Evolutionary conservation across 1,140 invertebrate genomes (phyloP).

Genomic region (Calycopis cecrops): DNA sequence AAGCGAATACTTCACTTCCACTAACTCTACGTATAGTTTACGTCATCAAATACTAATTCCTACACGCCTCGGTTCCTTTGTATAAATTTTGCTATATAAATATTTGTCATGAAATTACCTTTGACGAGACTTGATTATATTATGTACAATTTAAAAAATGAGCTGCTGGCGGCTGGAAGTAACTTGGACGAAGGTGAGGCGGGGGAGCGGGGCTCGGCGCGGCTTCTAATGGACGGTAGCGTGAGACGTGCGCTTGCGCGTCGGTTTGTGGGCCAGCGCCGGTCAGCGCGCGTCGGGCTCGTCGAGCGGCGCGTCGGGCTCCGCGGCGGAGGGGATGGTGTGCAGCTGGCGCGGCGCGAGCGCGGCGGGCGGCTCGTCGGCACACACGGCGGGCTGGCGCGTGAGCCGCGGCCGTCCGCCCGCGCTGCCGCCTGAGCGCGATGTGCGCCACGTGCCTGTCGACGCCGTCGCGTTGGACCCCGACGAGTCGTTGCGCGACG

Average conservation of each 20-base stretch:
- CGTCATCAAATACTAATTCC: neutral
- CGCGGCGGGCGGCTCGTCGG: conserved; percentile 79
- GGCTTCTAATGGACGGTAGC: conserved; percentile 37
- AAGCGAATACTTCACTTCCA: neutral
- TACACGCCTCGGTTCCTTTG: neutral
- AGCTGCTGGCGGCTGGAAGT: neutral
- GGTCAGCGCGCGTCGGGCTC: conserved; percentile 63
- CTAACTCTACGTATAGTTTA: neutral
- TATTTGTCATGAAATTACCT: neutral
- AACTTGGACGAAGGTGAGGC: neutral
- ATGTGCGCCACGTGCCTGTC: conserved; percentile 89
- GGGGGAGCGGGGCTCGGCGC: conserved; percentile 5
- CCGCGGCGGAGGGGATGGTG: conserved; percentile 88
- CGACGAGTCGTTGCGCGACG: conserved; percentile 91
- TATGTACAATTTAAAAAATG: neutral
- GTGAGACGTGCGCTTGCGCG: conserved; percentile 23
- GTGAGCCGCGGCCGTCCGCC: conserved; percentile 71
- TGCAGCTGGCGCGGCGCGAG: conserved; percentile 81
- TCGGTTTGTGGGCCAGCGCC: neutral
- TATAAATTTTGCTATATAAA: conserved; percentile 5
- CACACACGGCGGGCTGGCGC: conserved; percentile 84
- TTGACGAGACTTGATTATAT: neutral
- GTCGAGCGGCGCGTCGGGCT: conserved; percentile 84
- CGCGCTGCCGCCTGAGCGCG: conserved; percentile 81
- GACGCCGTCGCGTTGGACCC: conserved; percentile 89